A percentile compares a stretch with the other conserved stretches of the same genome.
Evolutionary conservation across 2,113 vertebrate genomes (phyloP).

Genomic region (Colius striatus): DNA sequence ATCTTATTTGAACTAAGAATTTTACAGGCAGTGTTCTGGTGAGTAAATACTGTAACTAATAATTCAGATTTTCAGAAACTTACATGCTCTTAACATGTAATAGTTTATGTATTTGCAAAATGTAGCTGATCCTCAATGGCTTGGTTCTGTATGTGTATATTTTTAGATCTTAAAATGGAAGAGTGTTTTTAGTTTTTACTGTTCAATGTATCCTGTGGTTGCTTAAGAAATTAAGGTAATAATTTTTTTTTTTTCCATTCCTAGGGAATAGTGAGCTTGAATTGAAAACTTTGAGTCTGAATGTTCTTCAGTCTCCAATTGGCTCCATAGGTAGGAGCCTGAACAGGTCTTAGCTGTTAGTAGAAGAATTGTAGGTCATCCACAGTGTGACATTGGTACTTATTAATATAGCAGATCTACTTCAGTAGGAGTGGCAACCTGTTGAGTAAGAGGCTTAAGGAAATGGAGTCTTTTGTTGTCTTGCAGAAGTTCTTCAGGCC

Average conservation of each 20-base stretch:
- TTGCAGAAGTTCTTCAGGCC: slow-evolving; percentile 29
- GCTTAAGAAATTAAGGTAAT: not conserved
- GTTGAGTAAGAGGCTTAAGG: slow-evolving; percentile 57
- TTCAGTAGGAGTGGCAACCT: slow-evolving; percentile 28
- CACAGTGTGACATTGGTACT: slow-evolving; percentile 4
- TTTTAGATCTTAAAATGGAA: not conserved
- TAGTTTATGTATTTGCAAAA: not conserved
- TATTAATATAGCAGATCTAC: slow-evolving; percentile 32
- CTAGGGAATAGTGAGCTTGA: not conserved
- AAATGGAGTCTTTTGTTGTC: slow-evolving; percentile 51
- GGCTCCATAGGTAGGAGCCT: not conserved
- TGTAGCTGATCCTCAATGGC: not conserved
- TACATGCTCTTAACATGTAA: not conserved
- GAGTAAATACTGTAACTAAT: not conserved
- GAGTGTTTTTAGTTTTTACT: not conserved
- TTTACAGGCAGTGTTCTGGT: not conserved
- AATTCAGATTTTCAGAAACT: not conserved
- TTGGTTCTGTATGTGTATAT: not conserved
- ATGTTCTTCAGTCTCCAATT: not conserved
- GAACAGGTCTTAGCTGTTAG: not conserved
- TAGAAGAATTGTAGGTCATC: slow-evolving; percentile 40
- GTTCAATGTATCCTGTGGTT: not conserved
- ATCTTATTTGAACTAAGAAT: not conserved
- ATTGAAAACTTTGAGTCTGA: not conserved
- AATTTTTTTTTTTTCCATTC: not conserved